Evolutionary conservation across 1,140 invertebrate species (phyloP).

Genomic region (Sinonovacula constricta): DNA sequence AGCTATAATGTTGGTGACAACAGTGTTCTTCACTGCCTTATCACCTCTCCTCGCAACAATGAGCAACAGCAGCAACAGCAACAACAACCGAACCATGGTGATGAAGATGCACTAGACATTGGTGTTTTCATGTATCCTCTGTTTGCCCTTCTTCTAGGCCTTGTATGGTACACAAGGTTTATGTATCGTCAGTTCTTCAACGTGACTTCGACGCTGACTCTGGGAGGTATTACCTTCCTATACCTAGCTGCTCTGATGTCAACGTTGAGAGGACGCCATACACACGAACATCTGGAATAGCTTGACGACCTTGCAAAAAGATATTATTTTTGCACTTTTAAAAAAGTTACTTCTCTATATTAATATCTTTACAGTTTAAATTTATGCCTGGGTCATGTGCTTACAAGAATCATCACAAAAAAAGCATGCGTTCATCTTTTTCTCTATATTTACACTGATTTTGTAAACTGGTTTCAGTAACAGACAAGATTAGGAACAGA

Average conservation of each 20-base stretch:
- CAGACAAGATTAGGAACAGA: no score
- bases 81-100: slow-evolving; percentile 11
- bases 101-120: slow-evolving; percentile 61
- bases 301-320: no score
- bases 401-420: no score
- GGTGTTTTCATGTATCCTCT: slow-evolving; percentile 78
- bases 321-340: no score
- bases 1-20: slow-evolving; percentile 90
- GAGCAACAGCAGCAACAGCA: slow-evolving; percentile 17
- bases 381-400: no score
- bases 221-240: slow-evolving; percentile 82
- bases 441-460: no score
- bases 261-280: slow-evolving; percentile 44
- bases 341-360: no score
- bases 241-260: slow-evolving; percentile 78
- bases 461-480: no score
- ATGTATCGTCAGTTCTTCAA: slow-evolving; percentile 83
- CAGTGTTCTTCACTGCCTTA: slow-evolving; percentile 92
- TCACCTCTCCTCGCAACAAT: slow-evolving; percentile 75
- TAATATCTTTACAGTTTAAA: no score
- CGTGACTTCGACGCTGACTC: slow-evolving; percentile 82
- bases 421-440: no score
- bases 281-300: slow-evolving; percentile 58
- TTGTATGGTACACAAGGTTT: slow-evolving; percentile 84
- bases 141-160: slow-evolving; percentile 80